Base-by-base conservation (phyloP, 2,113 vertebrate genomes). In the Hippocampus abdominalis region DNA sequence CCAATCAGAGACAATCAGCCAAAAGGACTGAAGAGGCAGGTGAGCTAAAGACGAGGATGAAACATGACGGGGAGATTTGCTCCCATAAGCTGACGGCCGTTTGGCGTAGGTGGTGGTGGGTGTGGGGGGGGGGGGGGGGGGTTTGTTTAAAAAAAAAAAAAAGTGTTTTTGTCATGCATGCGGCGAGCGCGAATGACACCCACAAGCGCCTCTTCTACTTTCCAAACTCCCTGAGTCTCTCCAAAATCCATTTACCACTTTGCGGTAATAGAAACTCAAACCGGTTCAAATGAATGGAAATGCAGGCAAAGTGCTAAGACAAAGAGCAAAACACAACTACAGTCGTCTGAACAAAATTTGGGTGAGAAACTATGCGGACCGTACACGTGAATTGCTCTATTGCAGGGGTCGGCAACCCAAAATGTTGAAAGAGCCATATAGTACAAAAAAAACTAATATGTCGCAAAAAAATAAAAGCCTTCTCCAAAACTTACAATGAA, bases 1-100 rank as follows among this genome's bases (percentile, higher is more conserved):
- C 86, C 87, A 90, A 87, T 90, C 89, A 89, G 76, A 81, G 77
- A 83, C 84, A 89, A 89, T 90, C 85, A 84, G 73, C 36, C 36
- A 70, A 79, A 71, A 21, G 15, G 72, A 71, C 79, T 85, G 87
- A 88, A 87, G 85, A 88, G 85, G 85, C 86, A 87, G 85, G 82
- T 86, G 86, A 88, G 81, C 83, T 87, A 88, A 89, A 88, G 87
- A 85, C 81, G 65, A 78, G 56, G 75, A 88, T 51, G 70, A 74
- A 84, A 66, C 70, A 73, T 65, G 81, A 48, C 48, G 60, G 80
- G 84, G 76, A 81, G 78, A 82, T 77, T 71, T 69, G 77, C 84
- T 82, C 77, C 66, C 39, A 57, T 61, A 86, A 77, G 72, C 81
- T 67, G 68, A 84, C 76, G 75, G 72, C 79, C 84, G 78, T 81